phyloP scores from a whole-genome alignment of 2,888 invertebrate genomes.

The Allolobophora icterica region DNA sequence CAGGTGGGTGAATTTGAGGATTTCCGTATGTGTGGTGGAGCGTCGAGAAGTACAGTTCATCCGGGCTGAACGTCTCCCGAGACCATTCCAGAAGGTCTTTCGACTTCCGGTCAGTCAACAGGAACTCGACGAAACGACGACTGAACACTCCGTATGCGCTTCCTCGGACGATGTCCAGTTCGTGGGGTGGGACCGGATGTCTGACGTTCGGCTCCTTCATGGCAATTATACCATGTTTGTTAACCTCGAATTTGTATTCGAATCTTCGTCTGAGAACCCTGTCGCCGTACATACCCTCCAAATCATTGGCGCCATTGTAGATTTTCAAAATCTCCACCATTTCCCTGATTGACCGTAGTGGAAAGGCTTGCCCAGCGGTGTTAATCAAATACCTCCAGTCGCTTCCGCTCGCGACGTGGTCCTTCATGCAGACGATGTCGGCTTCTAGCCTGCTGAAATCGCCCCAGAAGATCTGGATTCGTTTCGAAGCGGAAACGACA shows the following conservation, averaged over 20 bases:
- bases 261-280: constrained; percentile 49
- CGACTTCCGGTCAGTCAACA: constrained; percentile 53
- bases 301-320: constrained; percentile 63
- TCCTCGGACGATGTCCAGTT: constrained; percentile 57
- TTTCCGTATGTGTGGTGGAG: constrained; percentile 57
- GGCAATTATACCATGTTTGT: constrained; percentile 43
- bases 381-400: constrained; percentile 63
- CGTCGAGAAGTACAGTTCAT: constrained; percentile 64
- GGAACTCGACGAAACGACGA: constrained; percentile 58
- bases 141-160: constrained; percentile 63
- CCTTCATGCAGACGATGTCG: constrained; percentile 63
- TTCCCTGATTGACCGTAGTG: constrained; percentile 62
- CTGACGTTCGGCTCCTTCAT: constrained; percentile 50
- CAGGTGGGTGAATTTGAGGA: constrained; percentile 56
- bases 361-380: constrained; percentile 61
- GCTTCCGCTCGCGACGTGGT: constrained; percentile 49
- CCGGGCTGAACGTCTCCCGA: constrained; percentile 58
- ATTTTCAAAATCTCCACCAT: constrained; percentile 61
- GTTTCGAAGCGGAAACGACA: constrained; percentile 59
- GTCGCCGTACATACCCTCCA: constrained; percentile 58
- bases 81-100: constrained; percentile 59
- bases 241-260: constrained; percentile 47
- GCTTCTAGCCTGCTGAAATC: constrained; percentile 57
- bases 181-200: constrained; percentile 50
- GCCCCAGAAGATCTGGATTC: constrained; percentile 59